Evolutionary conservation across 1,140 invertebrate species (phyloP).

Genomic region (Zaprionus ghesquierei): DNA sequence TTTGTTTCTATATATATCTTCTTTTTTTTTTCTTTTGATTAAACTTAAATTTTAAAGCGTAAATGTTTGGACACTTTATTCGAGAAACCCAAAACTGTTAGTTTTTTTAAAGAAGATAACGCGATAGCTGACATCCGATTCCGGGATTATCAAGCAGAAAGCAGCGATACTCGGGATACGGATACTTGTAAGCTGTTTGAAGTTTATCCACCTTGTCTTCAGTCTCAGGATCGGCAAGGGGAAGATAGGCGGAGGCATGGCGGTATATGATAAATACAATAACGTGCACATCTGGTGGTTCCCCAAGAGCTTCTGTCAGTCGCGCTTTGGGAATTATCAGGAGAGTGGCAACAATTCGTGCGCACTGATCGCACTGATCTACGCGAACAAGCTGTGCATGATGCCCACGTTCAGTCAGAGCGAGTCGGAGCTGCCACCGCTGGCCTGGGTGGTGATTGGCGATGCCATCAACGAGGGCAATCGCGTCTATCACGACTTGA

Average conservation of each 20-base stretch:
- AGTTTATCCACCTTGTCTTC: no score
- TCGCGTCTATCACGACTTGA: conserved; percentile 24
- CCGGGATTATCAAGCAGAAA: background rate
- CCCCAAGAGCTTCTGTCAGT: conserved; percentile 44
- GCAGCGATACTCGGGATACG: background rate
- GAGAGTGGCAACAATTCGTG: conserved; percentile 48
- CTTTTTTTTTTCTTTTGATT: background rate
- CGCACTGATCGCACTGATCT: conserved; percentile 44
- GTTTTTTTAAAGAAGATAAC: background rate
- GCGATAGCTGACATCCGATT: background rate
- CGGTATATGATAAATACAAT: conserved; percentile 16
- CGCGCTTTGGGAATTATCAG: conserved; percentile 32
- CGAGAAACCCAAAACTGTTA: background rate
- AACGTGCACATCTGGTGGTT: conserved; percentile 58
- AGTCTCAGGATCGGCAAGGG: background rate
- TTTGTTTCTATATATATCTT: background rate
- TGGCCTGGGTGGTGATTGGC: conserved; percentile 28
- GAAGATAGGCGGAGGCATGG: conserved; percentile 7
- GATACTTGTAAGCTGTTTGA: no score
- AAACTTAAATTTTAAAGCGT: background rate
- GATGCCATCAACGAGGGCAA: conserved; percentile 52
- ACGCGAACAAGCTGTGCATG: conserved; percentile 42
- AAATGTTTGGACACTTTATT: background rate
- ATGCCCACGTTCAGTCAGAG: background rate
- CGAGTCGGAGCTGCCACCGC: conserved; percentile 6